Percentiles rank a stretch among this genome's conserved stretches.
These are phyloP conservation scores for Diachrysia chrysitis DNA, from an alignment of 2,888 invertebrate species.

Conservation along the genomic window DNA sequence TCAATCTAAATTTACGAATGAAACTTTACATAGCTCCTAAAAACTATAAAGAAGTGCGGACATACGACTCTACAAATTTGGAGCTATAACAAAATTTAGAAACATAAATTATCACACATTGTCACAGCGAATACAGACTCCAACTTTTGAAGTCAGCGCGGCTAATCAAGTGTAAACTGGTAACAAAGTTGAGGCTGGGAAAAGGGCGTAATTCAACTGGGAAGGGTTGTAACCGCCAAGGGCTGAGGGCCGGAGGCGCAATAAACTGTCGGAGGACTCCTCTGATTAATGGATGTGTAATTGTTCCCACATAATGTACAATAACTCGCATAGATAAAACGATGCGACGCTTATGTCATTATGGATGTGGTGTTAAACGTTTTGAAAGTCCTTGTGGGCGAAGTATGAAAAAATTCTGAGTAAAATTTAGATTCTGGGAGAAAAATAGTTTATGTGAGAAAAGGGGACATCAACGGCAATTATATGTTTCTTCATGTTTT, in stretches of 20 bases:
- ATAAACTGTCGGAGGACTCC: constrained; percentile 80
- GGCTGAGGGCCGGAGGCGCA: constrained; percentile 78
- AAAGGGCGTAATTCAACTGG: constrained; percentile 76
- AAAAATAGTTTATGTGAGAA: not conserved
- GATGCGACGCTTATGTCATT: constrained; percentile 48
- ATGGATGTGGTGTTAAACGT: constrained; percentile 35
- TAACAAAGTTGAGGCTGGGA: constrained; percentile 72
- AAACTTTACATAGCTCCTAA: no score
- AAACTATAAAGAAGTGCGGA: not conserved
- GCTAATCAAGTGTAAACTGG: constrained; percentile 84
- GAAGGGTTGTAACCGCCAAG: constrained; percentile 78
- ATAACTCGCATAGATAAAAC: constrained; percentile 77
- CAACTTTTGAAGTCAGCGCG: constrained; percentile 71
- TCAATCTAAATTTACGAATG: no score
- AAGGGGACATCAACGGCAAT: not conserved
- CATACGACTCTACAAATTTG: constrained; percentile 18
- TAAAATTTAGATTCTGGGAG: not conserved
- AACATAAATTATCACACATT: constrained; percentile 66
- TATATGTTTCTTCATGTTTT: not conserved
- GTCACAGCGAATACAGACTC: constrained; percentile 63
- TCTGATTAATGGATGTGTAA: constrained; percentile 85
- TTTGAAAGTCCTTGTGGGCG: not conserved
- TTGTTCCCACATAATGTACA: constrained; percentile 86
- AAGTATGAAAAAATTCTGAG: not conserved
- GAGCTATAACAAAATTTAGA: constrained; percentile 38